Evolutionary conservation across 2,113 vertebrate species (phyloP).

Genomic region (Peromyscus californicus): DNA sequence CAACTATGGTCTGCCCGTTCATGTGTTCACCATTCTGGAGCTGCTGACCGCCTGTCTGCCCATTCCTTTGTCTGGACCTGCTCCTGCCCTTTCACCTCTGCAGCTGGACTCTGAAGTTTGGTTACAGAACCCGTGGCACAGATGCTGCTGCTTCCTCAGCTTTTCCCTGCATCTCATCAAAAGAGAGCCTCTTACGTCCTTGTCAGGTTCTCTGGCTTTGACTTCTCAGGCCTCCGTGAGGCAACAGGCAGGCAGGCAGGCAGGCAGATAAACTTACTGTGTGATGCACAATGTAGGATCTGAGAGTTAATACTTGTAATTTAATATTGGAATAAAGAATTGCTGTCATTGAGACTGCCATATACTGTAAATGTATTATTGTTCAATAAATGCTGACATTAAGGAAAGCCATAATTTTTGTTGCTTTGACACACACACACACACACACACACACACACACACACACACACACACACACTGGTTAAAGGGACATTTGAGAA

Average conservation of each 20-base stretch:
- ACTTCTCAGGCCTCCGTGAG: neutral
- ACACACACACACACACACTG: neutral
- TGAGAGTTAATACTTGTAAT: neutral
- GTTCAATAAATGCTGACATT: neutral
- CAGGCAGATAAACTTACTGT: neutral
- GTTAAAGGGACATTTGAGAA: neutral
- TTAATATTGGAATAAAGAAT: neutral
- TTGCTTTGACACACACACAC: neutral
- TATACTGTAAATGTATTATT: neutral
- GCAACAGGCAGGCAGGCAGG: neutral
- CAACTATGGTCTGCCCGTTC: neutral
- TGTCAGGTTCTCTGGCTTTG: neutral
- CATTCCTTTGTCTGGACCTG: neutral
- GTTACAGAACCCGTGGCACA: neutral
- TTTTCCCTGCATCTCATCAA: neutral
- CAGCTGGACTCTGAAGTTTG: neutral
- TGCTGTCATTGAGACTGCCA: neutral
- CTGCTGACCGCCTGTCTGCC: neutral
- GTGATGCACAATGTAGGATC: neutral
- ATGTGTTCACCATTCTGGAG: neutral
- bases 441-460: neutral
- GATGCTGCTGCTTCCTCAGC: neutral
- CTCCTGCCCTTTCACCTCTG: neutral
- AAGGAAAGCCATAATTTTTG: neutral
- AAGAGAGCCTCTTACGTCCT: neutral